These are phyloP conservation scores for Habropoda laboriosa DNA, from an alignment of 1,140 invertebrate genomes.

Conservation along the genomic window DNA sequence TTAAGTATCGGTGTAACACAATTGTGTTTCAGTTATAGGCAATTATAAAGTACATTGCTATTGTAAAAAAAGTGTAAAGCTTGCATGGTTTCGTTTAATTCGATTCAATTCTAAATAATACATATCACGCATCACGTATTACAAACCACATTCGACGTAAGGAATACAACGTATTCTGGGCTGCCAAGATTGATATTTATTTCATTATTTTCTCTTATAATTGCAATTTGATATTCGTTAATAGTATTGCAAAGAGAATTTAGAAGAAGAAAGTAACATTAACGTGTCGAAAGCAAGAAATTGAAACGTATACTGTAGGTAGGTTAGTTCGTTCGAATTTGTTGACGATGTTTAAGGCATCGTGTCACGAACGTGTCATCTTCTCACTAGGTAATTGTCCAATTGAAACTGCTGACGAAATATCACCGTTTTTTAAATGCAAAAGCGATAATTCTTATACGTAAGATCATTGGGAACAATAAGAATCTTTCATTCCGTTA, in stretches of 20 bases:
- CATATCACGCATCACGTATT: neutral
- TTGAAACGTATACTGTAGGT: conserved; percentile 6
- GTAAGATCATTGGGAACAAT: conserved; percentile 5
- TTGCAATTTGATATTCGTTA: neutral
- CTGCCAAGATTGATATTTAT: neutral
- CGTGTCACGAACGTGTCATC: conserved; percentile 71
- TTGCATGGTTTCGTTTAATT: too few relatives aligned
- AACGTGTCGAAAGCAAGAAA: neutral
- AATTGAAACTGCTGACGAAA: conserved; percentile 69
- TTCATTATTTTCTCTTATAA: neutral
- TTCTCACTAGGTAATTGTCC: conserved; percentile 70
- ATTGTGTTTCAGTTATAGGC: too few relatives aligned
- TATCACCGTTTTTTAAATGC: conserved; percentile 72
- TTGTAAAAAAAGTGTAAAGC: too few relatives aligned
- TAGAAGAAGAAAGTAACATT: conserved; percentile 16
- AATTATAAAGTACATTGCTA: too few relatives aligned
- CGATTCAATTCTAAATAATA: too few relatives aligned
- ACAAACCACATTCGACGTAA: neutral
- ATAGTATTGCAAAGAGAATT: neutral
- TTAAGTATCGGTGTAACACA: too few relatives aligned
- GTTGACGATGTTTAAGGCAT: too few relatives aligned
- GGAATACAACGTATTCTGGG: neutral
- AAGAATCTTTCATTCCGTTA: neutral
- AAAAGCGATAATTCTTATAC: conserved; percentile 68
- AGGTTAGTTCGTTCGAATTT: conserved; percentile 30